These are phyloP conservation scores for Teleogryllus occipitalis DNA, from an alignment of 1,140 invertebrate genomes.

Conservation along the genomic window DNA sequence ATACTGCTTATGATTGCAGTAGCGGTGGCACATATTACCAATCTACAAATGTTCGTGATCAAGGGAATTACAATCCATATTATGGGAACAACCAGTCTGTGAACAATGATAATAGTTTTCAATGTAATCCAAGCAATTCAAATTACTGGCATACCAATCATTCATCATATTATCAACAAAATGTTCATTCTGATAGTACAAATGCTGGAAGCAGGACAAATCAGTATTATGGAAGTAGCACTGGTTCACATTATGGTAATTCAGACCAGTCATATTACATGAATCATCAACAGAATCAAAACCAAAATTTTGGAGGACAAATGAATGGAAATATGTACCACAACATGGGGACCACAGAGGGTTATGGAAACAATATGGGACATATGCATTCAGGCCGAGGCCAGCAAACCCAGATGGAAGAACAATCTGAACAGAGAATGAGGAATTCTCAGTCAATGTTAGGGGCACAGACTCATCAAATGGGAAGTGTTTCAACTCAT, in stretches of 20 bases:
- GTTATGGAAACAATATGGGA: background rate
- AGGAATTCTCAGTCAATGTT: background rate
- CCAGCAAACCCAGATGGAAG: background rate
- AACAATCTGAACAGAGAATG: background rate
- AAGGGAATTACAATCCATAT: background rate
- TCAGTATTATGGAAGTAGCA: conserved; percentile 20
- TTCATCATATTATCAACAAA: conserved; percentile 11
- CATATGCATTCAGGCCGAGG: background rate
- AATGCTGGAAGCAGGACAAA: background rate
- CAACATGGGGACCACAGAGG: background rate
- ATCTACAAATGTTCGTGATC: background rate
- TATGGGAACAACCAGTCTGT: background rate
- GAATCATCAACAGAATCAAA: conserved; percentile 28
- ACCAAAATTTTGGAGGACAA: conserved; percentile 25
- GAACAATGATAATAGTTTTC: background rate
- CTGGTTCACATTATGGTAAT: conserved; percentile 29
- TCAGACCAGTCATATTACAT: conserved; percentile 37
- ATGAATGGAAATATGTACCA: conserved; percentile 18
- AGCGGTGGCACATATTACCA: background rate
- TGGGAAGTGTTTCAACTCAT: background rate
- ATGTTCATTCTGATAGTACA: background rate
- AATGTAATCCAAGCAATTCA: background rate
- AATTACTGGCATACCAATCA: background rate
- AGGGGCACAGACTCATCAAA: background rate
- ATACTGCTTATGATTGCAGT: background rate